These are phyloP conservation scores for Andrena dorsata DNA, from an alignment of 2,888 invertebrate genomes.

Conservation along the genomic window DNA sequence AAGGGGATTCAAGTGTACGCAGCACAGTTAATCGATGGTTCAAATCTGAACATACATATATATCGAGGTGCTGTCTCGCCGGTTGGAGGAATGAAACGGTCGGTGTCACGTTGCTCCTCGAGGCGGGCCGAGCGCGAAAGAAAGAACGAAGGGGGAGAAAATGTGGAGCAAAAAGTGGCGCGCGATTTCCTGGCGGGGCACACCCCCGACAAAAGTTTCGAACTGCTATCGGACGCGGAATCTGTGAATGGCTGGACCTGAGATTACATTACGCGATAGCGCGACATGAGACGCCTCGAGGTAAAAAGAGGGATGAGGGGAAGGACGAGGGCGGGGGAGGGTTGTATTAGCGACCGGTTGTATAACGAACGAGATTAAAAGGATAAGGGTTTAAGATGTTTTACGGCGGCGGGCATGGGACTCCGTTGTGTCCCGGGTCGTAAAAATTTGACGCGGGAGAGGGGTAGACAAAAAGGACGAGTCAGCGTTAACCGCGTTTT, in stretches of 20 bases:
- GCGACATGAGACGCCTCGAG: constrained; percentile 56
- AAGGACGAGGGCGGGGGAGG: constrained; percentile 28
- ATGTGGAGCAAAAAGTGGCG: background rate
- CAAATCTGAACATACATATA: no score
- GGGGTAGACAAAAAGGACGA: background rate
- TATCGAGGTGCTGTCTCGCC: no score
- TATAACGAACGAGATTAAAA: constrained; percentile 72
- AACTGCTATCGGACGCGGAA: constrained; percentile 65
- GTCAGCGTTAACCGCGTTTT: constrained; percentile 49
- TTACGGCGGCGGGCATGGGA: constrained; percentile 65
- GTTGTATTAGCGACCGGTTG: constrained; percentile 68
- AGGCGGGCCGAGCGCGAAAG: background rate
- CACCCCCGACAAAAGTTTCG: constrained; percentile 56
- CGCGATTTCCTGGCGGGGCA: constrained; percentile 48
- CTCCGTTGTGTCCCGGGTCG: constrained; percentile 55
- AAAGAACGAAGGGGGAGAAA: background rate
- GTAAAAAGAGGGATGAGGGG: constrained; percentile 43
- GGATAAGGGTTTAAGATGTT: constrained; percentile 67
- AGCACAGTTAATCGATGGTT: no score
- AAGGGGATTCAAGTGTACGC: no score
- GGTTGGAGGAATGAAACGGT: no score
- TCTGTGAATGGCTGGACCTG: constrained; percentile 68
- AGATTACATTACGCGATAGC: constrained; percentile 69
- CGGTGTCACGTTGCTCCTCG: background rate
- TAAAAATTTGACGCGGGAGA: constrained; percentile 68